Base-by-base conservation (phyloP, 2,797 vertebrate genomes). In the Eulemur albifrons region DNA sequence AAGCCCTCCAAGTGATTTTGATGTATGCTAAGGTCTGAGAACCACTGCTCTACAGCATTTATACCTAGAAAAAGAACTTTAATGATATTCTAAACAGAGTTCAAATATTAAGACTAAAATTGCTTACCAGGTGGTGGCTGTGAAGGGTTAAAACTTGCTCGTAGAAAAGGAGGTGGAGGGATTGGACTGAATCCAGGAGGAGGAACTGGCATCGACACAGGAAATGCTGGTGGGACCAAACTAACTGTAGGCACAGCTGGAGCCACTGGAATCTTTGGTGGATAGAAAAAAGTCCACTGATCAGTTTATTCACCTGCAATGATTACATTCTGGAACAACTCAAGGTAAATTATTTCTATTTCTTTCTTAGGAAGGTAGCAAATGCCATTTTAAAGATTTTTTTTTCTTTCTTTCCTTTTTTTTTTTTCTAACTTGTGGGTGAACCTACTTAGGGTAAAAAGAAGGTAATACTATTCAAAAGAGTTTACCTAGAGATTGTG, bases 81-180 rank as follows among this genome's bases (percentile, higher is more conserved):
- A 67, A 50, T 3, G 4, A 81, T 25, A 70, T 13, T 81, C 13
- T 85, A 93, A 80, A 65, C 0, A 61, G 30, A 40, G 27, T 40
- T 89, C 20, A 69, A 79, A 88, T 21, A 75, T 18, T 25, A 94
- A 76, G 32, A 92, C 1, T 67, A 52, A 80, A 83, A 72, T 40
- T 97, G 87, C 97, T 98, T 99, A 99, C 99, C 99, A 97, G 99
- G 99, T 72, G 99, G 99, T 96, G 99, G 99, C 52, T 99, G 99
- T 27, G 99, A 99, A 96, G 99, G 98, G 96, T 99, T 99, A 98
- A 99, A 99, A 95, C 99, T 98, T 0, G 99, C 99, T 94, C 99
- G 98, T 75, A 99, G 98, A 98, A 99, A 99, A 32, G 99, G 99
- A 95, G 99, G 99, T 63, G 99, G 99, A 43, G 99, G 99, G 17